phyloP scores from a whole-genome alignment of 2,797 vertebrate species.

The Syncerus caffer region DNA sequence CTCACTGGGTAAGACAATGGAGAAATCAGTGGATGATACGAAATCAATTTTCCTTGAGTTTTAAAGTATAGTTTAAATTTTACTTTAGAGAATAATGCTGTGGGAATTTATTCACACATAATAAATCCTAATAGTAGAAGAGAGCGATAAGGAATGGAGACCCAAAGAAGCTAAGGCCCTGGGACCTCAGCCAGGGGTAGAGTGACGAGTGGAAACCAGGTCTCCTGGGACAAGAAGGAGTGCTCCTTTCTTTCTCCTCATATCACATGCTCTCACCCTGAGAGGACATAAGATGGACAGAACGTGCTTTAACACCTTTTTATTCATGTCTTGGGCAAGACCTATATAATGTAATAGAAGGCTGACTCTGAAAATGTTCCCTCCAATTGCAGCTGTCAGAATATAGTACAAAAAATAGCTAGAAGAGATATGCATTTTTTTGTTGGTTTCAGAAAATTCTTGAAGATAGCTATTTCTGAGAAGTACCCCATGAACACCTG shows the following conservation, averaged over 20 bases:
- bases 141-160: not conserved
- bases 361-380: not conserved
- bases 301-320: not conserved
- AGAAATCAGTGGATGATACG: not conserved
- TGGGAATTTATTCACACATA: slow-evolving; percentile 20
- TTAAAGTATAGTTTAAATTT: slow-evolving; percentile 41
- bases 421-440: not conserved
- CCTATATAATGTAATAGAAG: not conserved
- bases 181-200: not conserved
- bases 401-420: not conserved
- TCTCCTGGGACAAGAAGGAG: not conserved
- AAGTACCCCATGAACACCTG: not conserved
- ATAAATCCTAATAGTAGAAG: slow-evolving; percentile 6
- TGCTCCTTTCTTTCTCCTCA: not conserved
- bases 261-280: not conserved
- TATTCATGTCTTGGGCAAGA: not conserved
- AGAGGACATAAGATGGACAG: not conserved
- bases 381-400: not conserved
- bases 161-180: not conserved
- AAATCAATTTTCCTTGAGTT: slow-evolving; percentile 26
- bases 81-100: not conserved
- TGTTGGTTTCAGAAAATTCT: not conserved
- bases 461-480: not conserved
- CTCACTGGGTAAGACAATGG: not conserved
- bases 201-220: not conserved